Base-by-base conservation (phyloP, 2,113 vertebrate genomes). In the Eurypyga helias region DNA sequence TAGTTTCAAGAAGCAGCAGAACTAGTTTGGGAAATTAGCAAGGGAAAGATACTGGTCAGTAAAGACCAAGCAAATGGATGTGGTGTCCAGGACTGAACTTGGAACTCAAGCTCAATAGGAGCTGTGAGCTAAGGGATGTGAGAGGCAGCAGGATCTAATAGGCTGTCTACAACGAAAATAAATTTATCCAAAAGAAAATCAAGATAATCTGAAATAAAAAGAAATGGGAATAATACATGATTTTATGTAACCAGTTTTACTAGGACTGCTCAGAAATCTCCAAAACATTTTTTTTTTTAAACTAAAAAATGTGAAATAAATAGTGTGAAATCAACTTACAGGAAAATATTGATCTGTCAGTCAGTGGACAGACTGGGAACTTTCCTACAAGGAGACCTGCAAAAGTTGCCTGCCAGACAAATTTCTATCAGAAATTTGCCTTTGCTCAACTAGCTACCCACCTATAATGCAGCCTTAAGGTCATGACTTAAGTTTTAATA, bases 21-120 rank as follows among this genome's bases (percentile, higher is more conserved):
- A 76, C 28, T 82, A 49, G 7, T 72, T 14, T 57, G 15, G 11
- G 69, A 80, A 17, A 25, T 80, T 43, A 77, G 11, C 4, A 3
- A 73, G 13, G 33, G 34, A 58, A 93, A 41, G 14, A 54, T 3
- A 61, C 54, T 71, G 18, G 6, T 29, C 3, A 3, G 24, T 51
- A 83, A 86, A 81, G 45, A 80, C 33, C 9, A 26, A 65, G 20
- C 28, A 69, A 60, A 57, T 0, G 0, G 31, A 34, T 48, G 9
- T 0, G 0, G 6, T 48, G 26, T 57, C 33, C 73, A 38, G 29
- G 14, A 75, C 45, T 9, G 5, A 3, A n/a, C 17, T 80, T 4
- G 5, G 66, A 93, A 69, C 34, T 91, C 25, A 57, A 34, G 24
- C 23, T 91, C 18, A 67, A 11, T 7, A 51, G 51, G 25, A 84